These are phyloP conservation scores for Drosophila elegans DNA, from an alignment of 1,140 invertebrate species.

Conservation along the genomic window DNA sequence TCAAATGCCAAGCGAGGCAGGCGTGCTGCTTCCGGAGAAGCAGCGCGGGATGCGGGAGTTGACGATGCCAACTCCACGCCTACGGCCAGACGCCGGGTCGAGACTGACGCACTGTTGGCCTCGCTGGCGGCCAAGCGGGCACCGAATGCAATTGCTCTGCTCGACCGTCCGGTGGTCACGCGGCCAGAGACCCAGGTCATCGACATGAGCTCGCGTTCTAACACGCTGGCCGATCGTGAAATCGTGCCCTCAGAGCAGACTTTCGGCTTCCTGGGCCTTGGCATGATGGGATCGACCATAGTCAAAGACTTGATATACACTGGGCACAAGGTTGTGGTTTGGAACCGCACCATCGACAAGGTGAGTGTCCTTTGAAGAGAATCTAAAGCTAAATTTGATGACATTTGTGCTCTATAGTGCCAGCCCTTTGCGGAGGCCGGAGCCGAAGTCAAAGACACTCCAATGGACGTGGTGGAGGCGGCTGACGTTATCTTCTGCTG, in stretches of 20 bases:
- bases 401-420: slow-evolving; percentile 85
- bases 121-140: slow-evolving; percentile 62
- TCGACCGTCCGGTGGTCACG: slow-evolving; percentile 76
- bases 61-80: slow-evolving; percentile 56
- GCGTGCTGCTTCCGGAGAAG: slow-evolving; percentile 52
- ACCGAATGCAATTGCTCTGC: slow-evolving; percentile 76
- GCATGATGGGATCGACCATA: slow-evolving; percentile 98
- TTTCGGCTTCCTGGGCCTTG: slow-evolving; percentile 97
- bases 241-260: slow-evolving; percentile 94
- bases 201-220: slow-evolving; percentile 91
- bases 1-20: slow-evolving; percentile 49
- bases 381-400: no score
- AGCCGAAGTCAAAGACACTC: slow-evolving; percentile 91
- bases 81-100: slow-evolving; percentile 49
- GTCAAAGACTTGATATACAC: slow-evolving; percentile 97
- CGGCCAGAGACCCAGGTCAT: slow-evolving; percentile 90
- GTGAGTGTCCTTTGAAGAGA: slow-evolving; percentile 85
- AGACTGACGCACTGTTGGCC: slow-evolving; percentile 56
- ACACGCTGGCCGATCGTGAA: slow-evolving; percentile 93
- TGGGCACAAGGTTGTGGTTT: slow-evolving; percentile 96
- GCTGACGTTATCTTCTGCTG: slow-evolving; percentile 98
- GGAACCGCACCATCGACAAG: slow-evolving; percentile 97
- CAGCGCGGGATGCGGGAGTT: neutral
- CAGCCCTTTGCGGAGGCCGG: slow-evolving; percentile 91
- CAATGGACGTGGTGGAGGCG: slow-evolving; percentile 95